Evolutionary conservation across 2,797 vertebrate genomes (phyloP), one percentile per base, ranked within the genome.

Genomic region (Schizopygopsis malacanthus): DNA sequence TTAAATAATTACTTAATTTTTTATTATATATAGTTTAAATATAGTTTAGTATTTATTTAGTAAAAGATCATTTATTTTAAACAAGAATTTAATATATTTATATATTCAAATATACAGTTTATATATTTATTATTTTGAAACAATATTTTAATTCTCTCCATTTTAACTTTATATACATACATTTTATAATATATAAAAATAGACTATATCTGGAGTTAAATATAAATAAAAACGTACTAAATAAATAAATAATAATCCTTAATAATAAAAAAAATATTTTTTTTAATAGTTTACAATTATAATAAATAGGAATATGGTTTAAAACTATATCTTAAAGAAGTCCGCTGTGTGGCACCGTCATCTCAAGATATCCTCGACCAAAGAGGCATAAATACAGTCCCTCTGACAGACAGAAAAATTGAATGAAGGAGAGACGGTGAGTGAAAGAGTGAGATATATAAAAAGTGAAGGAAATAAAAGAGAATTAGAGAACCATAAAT

Each of bases 391-490:
- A 87, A 85, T 87, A 73, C 73, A 78, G 52, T n/a, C 2, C 18
- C 11, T 18, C 20, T 85, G 87, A 88, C 45, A 85, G 76, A 43
- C 33, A 79, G 81, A 70, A 33, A 52, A 56, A 39, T 52, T 25
- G 79, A 56, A 73, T 81, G 85, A 75, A 81, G 45, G 47, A 63
- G n/a, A 75, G 79, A 45, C 6, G 20, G 20, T 61, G 79, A 79
- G 12, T 79, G 79, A 87, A 82, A 79, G 75, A 77, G 50, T 6
- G 50, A 50, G 81, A 45, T 72, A 78, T 73, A 83, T 67, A 86
- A 85, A 87, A 78, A 80, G 75, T 81, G 82, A 89, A 67, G 71
- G 76, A 65, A 71, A 79, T 75, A 81, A 86, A 69, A 81, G 47
- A 70, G 80, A 78, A 77, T 69, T 47, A 87, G 71, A 79, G 75